Conservation (phyloP, 2,113 vertebrate genomes). For the Poecilia latipinna region DNA sequence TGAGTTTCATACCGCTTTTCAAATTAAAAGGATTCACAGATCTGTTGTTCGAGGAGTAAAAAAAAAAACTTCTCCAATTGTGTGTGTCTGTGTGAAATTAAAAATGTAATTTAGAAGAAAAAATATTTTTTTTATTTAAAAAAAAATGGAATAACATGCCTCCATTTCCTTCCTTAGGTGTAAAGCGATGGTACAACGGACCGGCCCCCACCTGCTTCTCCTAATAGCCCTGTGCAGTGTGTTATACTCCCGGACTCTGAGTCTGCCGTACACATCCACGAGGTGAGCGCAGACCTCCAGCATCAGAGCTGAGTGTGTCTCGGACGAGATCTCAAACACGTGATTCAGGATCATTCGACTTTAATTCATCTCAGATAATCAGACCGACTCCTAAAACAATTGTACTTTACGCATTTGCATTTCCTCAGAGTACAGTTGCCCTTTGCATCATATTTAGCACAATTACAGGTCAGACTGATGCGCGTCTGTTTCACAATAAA, state of each 20-base stretch:
- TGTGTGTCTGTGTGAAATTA: too few species aligned
- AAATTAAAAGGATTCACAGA: neutral
- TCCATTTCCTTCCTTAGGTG: constrained; percentile 58
- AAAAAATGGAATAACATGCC: constrained; percentile 2
- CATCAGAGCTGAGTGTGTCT: neutral
- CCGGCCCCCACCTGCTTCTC: constrained; percentile 84
- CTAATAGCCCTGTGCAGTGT: constrained; percentile 84
- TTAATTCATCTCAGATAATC: neutral
- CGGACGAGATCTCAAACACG: neutral
- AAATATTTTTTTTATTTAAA: too few species aligned
- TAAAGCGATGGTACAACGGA: constrained; percentile 86
- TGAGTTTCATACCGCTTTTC: neutral
- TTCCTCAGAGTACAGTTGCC: too few species aligned
- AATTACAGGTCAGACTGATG: neutral
- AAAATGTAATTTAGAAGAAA: neutral
- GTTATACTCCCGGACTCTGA: constrained; percentile 83
- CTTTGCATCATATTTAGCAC: neutral
- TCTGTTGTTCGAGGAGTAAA: neutral
- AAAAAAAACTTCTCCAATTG: neutral
- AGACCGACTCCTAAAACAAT: too few species aligned
- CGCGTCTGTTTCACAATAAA: neutral
- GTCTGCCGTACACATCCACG: constrained; percentile 83
- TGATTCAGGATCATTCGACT: neutral
- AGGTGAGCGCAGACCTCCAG: constrained; percentile 79
- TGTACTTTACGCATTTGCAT: neutral